Percentiles rank a stretch among this genome's conserved stretches.
Evolutionary conservation across 1,140 invertebrate genomes (phyloP).

Genomic region (Bombus difficillimus): DNA sequence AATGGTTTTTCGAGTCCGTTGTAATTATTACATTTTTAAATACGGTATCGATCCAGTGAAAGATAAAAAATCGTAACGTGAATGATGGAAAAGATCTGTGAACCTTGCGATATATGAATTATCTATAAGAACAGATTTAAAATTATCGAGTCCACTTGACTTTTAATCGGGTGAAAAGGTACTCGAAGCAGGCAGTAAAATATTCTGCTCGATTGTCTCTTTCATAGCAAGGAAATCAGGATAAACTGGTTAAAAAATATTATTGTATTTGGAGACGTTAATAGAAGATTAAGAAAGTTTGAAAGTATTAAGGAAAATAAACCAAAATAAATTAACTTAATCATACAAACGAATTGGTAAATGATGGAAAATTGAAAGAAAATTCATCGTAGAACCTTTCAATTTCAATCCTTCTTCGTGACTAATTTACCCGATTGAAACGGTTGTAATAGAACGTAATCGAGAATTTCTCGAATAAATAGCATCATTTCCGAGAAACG

Average conservation of each 20-base stretch:
- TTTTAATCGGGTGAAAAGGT: not conserved
- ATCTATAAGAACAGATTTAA: not conserved
- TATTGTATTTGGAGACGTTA: not conserved
- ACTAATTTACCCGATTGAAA: not conserved
- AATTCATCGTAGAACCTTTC: not conserved
- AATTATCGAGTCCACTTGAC: not conserved
- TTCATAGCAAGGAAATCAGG: not conserved
- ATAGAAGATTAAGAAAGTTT: not conserved
- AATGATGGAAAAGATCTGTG: not conserved
- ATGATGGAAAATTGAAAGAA: not conserved
- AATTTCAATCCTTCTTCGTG: not conserved
- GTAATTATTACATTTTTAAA: not conserved
- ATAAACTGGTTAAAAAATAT: not conserved
- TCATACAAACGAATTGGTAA: not conserved
- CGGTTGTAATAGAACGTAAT: not conserved
- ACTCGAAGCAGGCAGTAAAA: too few relatives aligned
- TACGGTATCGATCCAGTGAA: not conserved
- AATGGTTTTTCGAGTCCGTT: not conserved
- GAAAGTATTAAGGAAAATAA: too few relatives aligned
- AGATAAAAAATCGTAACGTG: not conserved
- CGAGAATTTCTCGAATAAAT: not conserved
- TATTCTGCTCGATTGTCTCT: not conserved
- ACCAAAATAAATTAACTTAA: not conserved
- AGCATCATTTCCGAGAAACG: too few relatives aligned
- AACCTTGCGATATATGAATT: not conserved